phyloP scores from a whole-genome alignment of 2,888 invertebrate species.

The Melieria crassipennis region DNA sequence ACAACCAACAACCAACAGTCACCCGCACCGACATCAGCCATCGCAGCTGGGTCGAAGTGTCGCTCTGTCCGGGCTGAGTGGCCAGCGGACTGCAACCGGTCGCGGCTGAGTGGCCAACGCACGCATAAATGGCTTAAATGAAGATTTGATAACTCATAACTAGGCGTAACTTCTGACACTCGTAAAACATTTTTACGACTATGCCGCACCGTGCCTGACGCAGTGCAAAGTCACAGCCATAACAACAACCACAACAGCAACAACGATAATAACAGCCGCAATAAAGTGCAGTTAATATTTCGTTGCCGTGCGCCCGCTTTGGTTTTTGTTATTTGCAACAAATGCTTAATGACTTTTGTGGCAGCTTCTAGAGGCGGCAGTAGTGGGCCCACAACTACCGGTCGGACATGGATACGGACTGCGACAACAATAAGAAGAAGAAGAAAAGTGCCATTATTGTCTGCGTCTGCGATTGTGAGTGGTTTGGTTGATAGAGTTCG shows the following conservation, averaged over 20 bases:
- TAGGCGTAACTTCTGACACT: slow-evolving; percentile 58
- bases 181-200: slow-evolving; percentile 52
- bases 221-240: too few relatives aligned
- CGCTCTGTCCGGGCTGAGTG: not conserved
- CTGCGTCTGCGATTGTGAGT: too few relatives aligned
- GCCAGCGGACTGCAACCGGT: not conserved
- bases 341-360: slow-evolving; percentile 34
- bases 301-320: not conserved
- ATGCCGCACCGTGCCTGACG: not conserved
- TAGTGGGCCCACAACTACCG: not conserved
- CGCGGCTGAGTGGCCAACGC: slow-evolving; percentile 9
- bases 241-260: too few relatives aligned
- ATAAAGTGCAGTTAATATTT: slow-evolving; percentile 32
- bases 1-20: not conserved
- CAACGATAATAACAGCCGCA: not conserved
- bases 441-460: too few relatives aligned
- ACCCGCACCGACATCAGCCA: not conserved
- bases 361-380: slow-evolving; percentile 20
- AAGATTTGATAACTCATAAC: slow-evolving; percentile 63
- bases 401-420: not conserved
- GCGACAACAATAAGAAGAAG: too few relatives aligned
- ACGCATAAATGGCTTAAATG: slow-evolving; percentile 48
- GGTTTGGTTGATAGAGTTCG: too few relatives aligned
- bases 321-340: slow-evolving; percentile 10
- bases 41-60: not conserved